A percentile compares a stretch with the other conserved stretches of the same genome.
Conservation (phyloP, 2,113 vertebrate genomes). For the Lycocorax pyrrhopterus region DNA sequence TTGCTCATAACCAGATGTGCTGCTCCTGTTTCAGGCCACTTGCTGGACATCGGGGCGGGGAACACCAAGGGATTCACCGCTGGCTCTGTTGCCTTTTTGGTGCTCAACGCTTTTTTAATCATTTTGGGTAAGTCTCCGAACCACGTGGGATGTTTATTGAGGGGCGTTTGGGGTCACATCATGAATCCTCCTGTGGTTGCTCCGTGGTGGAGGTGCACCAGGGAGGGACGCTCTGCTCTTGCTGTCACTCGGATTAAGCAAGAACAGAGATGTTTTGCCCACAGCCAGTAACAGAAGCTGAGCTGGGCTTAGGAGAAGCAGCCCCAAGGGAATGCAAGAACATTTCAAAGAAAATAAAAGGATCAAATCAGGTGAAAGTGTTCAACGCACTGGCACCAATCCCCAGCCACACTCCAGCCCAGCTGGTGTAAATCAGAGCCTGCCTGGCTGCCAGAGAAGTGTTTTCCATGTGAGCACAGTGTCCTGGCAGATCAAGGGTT, state of each 20-base stretch:
- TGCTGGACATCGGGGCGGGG: constrained; percentile 51
- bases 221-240: not conserved
- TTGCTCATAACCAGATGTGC: not conserved
- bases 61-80: constrained; percentile 74
- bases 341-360: constrained; percentile 45
- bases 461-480: constrained; percentile 51
- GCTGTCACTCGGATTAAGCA: not conserved
- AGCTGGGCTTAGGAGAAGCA: not conserved
- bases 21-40: constrained; percentile 63
- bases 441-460: not conserved
- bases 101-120: constrained; percentile 80
- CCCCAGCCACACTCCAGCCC: constrained; percentile 1
- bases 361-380: constrained; percentile 38
- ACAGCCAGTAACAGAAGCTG: constrained; percentile 43
- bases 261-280: not conserved
- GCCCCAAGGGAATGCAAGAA: not conserved
- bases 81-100: constrained; percentile 78
- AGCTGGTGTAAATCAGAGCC: constrained; percentile 43
- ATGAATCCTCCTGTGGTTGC: not conserved
- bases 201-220: not conserved
- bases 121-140: constrained; percentile 72
- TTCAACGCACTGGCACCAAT: not conserved
- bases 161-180: not conserved
- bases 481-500: constrained; percentile 4
- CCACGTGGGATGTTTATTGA: not conserved